These are phyloP conservation scores for Scaptomyza parva DNA, from an alignment of 2,888 invertebrate genomes.

Conservation along the genomic window DNA sequence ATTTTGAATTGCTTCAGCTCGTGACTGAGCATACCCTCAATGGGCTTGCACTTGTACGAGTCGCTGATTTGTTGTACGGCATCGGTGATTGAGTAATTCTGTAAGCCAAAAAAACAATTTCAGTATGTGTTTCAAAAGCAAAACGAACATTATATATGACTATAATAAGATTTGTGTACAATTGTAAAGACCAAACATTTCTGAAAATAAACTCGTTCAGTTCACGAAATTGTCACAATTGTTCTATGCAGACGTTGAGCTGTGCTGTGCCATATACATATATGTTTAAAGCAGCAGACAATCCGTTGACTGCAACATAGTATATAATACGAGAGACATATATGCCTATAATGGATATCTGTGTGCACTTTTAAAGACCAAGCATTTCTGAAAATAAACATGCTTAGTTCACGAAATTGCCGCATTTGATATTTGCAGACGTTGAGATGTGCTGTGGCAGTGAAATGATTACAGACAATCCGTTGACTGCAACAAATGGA, in stretches of 20 bases:
- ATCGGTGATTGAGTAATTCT: constrained; percentile 96
- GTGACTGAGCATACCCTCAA: constrained; percentile 98
- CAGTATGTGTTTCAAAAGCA: neutral
- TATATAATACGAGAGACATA: neutral
- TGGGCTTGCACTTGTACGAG: constrained; percentile 97
- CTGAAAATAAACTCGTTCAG: constrained; percentile 55
- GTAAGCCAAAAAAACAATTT: constrained; percentile 9
- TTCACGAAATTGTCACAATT: constrained; percentile 69
- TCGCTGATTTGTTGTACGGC: constrained; percentile 97
- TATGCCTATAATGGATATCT: constrained; percentile 16
- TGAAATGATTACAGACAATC: constrained; percentile 31
- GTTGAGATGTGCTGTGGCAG: constrained; percentile 64
- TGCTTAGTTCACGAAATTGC: constrained; percentile 69
- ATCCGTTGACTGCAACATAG: constrained; percentile 50
- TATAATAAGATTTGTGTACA: constrained; percentile 37
- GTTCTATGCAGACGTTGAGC: constrained; percentile 73
- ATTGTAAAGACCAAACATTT: constrained; percentile 71
- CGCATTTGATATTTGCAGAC: constrained; percentile 65
- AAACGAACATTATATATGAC: neutral
- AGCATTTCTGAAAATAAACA: constrained; percentile 61
- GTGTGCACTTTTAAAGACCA: constrained; percentile 65
- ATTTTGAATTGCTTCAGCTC: constrained; percentile 98
- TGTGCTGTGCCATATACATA: constrained; percentile 51
- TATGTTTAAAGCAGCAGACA: constrained; percentile 39
- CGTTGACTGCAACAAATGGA: constrained; percentile 22